A percentile compares a stretch with the other conserved stretches of the same genome.
Conservation (phyloP, 2,113 vertebrate genomes). For the Microcebus griseorufus region DNA sequence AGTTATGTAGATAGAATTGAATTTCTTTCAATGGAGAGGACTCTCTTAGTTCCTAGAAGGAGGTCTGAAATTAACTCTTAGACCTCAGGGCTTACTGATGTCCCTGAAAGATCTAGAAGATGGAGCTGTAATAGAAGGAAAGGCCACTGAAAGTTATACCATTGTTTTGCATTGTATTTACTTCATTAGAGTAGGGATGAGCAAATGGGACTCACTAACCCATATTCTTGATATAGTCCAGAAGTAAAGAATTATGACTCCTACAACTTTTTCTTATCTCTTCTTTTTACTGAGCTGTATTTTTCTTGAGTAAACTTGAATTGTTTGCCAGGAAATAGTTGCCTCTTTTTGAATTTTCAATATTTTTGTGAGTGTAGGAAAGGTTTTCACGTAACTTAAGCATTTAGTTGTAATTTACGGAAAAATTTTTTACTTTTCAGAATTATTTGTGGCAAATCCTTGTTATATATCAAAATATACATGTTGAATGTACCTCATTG, state of each 20-base stretch:
- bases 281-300: slow-evolving; percentile 24
- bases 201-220: neutral
- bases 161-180: neutral
- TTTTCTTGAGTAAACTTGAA: slow-evolving; percentile 14
- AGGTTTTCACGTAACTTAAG: slow-evolving; percentile 22
- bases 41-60: neutral
- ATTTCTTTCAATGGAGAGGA: slow-evolving; percentile 46
- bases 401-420: slow-evolving; percentile 14
- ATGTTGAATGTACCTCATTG: neutral
- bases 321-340: slow-evolving; percentile 36
- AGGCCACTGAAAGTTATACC: neutral
- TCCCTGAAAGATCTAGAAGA: neutral
- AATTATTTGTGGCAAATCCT: slow-evolving; percentile 23
- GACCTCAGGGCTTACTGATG: neutral
- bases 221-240: neutral
- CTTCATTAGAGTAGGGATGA: neutral
- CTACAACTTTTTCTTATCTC: neutral
- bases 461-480: slow-evolving; percentile 7
- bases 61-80: neutral
- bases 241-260: neutral
- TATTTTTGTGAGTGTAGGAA: slow-evolving; percentile 25
- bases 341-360: slow-evolving; percentile 20
- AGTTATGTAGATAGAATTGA: slow-evolving; percentile 28
- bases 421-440: neutral
- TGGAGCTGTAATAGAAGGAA: neutral